Conservation (phyloP, 2,797 vertebrate species). For the Enteromius viviparus region DNA sequence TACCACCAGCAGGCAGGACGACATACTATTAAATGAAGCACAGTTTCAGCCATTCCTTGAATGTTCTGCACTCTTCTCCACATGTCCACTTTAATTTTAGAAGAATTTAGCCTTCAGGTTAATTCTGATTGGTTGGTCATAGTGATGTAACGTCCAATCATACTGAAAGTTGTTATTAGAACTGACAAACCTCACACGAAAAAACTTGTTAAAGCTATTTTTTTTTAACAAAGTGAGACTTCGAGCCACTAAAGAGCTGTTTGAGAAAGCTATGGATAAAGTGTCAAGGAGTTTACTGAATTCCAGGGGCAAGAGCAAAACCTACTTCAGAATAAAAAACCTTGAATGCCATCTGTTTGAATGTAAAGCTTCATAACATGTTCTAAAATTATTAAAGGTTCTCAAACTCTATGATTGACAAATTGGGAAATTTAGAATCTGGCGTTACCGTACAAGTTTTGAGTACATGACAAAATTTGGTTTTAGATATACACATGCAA, state of each 20-base stretch:
- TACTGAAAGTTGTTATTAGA: constrained; percentile 27
- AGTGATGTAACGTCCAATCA: constrained; percentile 25
- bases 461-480: not conserved
- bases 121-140: constrained; percentile 28
- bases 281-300: constrained; percentile 14
- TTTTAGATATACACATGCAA: too few species aligned
- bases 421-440: not conserved
- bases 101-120: constrained; percentile 5
- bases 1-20: not conserved
- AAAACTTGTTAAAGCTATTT: constrained; percentile 31
- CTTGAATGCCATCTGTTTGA: not conserved
- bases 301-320: constrained; percentile 19
- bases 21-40: not conserved
- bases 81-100: constrained; percentile 18
- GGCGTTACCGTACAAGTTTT: not conserved
- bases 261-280: not conserved
- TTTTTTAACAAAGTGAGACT: not conserved
- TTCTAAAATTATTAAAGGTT: not conserved
- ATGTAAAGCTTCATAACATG: not conserved
- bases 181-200: constrained; percentile 9
- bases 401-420: not conserved
- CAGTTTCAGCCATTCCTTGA: not conserved
- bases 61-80: not conserved
- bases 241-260: constrained; percentile 15
- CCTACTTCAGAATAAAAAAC: constrained; percentile 18